These are phyloP conservation scores for Eristalinus aeneus DNA, from an alignment of 2,888 invertebrate species.

Conservation along the genomic window DNA sequence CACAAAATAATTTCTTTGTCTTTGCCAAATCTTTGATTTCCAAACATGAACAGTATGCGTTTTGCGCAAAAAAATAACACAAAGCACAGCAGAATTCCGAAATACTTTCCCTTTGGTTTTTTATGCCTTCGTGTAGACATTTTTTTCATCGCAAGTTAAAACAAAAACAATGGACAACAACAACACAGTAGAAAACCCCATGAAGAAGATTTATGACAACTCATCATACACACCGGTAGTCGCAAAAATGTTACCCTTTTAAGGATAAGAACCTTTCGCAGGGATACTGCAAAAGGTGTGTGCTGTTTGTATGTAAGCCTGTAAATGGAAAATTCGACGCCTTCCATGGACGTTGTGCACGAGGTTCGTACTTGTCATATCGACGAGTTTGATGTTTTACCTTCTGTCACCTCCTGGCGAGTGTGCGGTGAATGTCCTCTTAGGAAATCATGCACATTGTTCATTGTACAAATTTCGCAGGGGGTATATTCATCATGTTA, in stretches of 20 bases:
- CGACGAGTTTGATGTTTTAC: conserved; percentile 26
- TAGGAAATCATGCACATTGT: conserved; percentile 37
- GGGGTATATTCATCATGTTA: conserved; percentile 38
- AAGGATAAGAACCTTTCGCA: not conserved
- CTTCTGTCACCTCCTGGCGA: conserved; percentile 46
- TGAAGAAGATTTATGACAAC: conserved; percentile 63
- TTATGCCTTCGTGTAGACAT: conserved; percentile 40
- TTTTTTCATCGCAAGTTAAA: conserved; percentile 14
- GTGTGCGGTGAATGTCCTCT: conserved; percentile 69
- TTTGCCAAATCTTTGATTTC: conserved; percentile 72
- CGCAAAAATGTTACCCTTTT: conserved; percentile 56
- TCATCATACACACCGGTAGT: conserved; percentile 64
- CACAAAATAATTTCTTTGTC: conserved; percentile 35
- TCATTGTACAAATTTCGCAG: conserved; percentile 11
- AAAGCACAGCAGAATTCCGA: conserved; percentile 4
- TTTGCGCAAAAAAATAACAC: not conserved
- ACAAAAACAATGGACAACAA: conserved; percentile 9
- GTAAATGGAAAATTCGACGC: conserved; percentile 60
- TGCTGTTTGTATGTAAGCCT: conserved; percentile 8
- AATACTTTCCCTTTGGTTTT: conserved; percentile 37
- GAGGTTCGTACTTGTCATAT: conserved; percentile 21
- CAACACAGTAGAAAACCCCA: not conserved
- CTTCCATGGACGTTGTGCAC: conserved; percentile 26
- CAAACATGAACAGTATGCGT: conserved; percentile 59
- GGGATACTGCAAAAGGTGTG: conserved; percentile 42